Percentiles rank a stretch among this genome's conserved stretches.
These are phyloP conservation scores for Choloepus didactylus DNA, from an alignment of 2,797 vertebrate genomes.

Conservation along the genomic window DNA sequence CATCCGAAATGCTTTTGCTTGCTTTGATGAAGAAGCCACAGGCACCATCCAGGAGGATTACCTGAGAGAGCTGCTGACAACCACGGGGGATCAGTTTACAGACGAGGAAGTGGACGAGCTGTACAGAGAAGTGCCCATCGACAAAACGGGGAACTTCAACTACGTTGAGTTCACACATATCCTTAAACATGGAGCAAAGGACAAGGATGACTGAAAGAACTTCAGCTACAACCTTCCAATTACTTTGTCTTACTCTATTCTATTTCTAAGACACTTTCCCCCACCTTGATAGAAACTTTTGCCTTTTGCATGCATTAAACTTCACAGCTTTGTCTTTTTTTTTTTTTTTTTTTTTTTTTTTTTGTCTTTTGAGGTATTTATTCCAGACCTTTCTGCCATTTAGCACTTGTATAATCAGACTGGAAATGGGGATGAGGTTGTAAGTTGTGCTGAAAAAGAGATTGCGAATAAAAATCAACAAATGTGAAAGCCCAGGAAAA, in stretches of 20 bases:
- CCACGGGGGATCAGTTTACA: too few species aligned
- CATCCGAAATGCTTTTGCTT: slow-evolving; percentile 97
- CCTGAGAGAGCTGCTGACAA: too few species aligned
- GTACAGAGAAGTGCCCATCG: slow-evolving; percentile 97
- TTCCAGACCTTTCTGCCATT: too few species aligned
- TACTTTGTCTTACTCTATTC: slow-evolving; percentile 73
- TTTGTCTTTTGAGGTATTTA: slow-evolving; percentile 80
- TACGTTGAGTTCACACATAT: slow-evolving; percentile 98
- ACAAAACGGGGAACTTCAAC: slow-evolving; percentile 98
- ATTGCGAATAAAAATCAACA: too few species aligned
- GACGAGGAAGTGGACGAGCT: slow-evolving; percentile 80
- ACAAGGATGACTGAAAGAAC: slow-evolving; percentile 95
- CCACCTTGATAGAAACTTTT: slow-evolving; percentile 85
- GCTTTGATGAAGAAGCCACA: slow-evolving; percentile 71
- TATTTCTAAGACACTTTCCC: slow-evolving; percentile 79
- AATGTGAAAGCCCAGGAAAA: too few species aligned
- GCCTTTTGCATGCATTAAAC: slow-evolving; percentile 88
- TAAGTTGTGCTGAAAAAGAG: too few species aligned
- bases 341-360: slow-evolving; percentile 83
- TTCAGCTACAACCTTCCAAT: slow-evolving; percentile 60
- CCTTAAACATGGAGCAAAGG: slow-evolving; percentile 98
- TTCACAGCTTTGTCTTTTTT: slow-evolving; percentile 86
- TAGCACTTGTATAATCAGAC: too few species aligned
- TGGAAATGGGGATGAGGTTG: too few species aligned
- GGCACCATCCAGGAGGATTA: too few species aligned